Conservation (phyloP, 2,113 vertebrate species). For the Syrmaticus mikado region DNA sequence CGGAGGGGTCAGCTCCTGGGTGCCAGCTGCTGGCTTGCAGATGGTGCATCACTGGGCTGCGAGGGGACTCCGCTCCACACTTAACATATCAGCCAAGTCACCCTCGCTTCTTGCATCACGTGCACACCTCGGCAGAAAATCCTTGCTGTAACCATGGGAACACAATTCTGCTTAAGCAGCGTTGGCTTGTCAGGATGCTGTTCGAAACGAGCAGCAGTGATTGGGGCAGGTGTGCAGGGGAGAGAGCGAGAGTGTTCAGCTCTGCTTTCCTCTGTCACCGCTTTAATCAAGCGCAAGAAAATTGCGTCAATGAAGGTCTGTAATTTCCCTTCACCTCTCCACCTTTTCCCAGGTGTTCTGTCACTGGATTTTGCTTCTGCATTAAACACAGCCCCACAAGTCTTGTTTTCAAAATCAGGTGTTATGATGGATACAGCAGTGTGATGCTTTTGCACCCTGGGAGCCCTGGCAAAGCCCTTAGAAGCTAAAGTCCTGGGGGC, state of each 20-base stretch:
- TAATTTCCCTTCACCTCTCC: neutral
- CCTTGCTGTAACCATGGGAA: conserved; percentile 79
- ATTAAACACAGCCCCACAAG: neutral
- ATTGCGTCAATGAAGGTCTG: neutral
- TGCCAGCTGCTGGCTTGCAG: neutral
- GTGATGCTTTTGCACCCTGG: neutral
- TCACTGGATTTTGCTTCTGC: neutral
- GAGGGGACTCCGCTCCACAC: conserved; percentile 58
- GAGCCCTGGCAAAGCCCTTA: accelerated
- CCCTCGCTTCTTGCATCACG: conserved; percentile 31
- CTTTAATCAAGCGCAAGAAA: neutral
- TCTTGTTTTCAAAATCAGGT: neutral
- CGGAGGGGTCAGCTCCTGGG: conserved; percentile 6
- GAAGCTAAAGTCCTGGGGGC: accelerated
- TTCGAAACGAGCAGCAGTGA: conserved; percentile 14
- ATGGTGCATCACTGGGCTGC: conserved; percentile 35
- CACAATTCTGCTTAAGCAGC: conserved; percentile 25
- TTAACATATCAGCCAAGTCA: conserved; percentile 70
- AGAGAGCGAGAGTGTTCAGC: neutral
- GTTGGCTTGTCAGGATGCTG: conserved; percentile 38
- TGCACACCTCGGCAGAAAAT: conserved; percentile 56
- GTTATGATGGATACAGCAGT: neutral
- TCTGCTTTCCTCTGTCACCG: neutral
- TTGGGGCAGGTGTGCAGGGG: neutral
- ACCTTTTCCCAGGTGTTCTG: neutral